A percentile compares a stretch with the other conserved stretches of the same genome.
Evolutionary conservation across 2,113 vertebrate species (phyloP).

Genomic region (Nansenia antarctica): DNA sequence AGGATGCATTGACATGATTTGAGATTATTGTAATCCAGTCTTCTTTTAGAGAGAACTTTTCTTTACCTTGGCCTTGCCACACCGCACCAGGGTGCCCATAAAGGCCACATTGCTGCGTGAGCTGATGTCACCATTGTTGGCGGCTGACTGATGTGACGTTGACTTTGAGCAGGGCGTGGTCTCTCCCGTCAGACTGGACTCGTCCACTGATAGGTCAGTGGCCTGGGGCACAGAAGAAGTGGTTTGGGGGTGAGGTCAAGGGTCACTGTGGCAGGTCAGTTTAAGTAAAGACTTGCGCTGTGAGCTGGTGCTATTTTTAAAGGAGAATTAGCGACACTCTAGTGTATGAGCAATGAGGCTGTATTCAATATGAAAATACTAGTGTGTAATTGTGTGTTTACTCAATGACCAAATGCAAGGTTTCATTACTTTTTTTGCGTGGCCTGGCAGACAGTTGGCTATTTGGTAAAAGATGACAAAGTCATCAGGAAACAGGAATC

Average conservation of each 20-base stretch:
- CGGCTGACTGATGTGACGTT: constrained; percentile 77
- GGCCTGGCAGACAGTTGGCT: too few species aligned
- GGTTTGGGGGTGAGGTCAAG: constrained; percentile 14
- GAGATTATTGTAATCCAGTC: too few species aligned
- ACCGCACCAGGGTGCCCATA: constrained; percentile 98
- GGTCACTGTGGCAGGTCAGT: neutral
- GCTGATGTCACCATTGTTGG: constrained; percentile 86
- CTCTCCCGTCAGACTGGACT: constrained; percentile 96
- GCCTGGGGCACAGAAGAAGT: constrained; percentile 73
- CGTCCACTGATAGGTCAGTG: constrained; percentile 88
- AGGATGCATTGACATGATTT: too few species aligned
- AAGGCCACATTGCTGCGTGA: constrained; percentile 96
- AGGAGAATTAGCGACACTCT: neutral
- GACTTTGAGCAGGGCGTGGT: constrained; percentile 90
- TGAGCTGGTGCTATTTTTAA: neutral
- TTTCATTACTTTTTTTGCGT: too few species aligned
- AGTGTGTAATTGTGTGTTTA: too few species aligned
- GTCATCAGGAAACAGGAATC: too few species aligned
- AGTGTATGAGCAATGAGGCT: too few species aligned
- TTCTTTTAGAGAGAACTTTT: too few species aligned
- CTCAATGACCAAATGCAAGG: too few species aligned
- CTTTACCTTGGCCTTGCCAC: constrained; percentile 97
- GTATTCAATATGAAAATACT: too few species aligned
- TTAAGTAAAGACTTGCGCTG: neutral
- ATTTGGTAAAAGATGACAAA: too few species aligned